A percentile compares a stretch with the other conserved stretches of the same genome.
These are phyloP conservation scores for Ibidorhyncha struthersii DNA, from an alignment of 2,113 vertebrate species.

Conservation along the genomic window DNA sequence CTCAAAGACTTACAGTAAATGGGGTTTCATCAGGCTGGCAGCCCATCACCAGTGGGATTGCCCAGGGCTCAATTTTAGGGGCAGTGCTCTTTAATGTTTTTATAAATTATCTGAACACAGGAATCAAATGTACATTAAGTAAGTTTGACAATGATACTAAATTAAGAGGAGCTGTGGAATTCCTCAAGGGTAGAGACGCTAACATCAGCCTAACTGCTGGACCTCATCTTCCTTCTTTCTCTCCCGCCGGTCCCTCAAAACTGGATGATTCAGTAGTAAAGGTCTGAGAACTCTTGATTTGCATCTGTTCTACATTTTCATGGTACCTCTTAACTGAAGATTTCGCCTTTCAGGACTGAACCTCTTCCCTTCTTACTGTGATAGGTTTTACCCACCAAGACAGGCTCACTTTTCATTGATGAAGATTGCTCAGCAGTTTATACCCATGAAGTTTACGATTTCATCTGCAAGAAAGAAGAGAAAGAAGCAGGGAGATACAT, in stretches of 20 bases:
- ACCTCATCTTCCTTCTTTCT: neutral
- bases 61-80: neutral
- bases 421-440: constrained; percentile 82
- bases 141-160: neutral
- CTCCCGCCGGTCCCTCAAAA: neutral
- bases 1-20: neutral
- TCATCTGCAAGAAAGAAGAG: constrained; percentile 31
- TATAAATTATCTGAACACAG: neutral
- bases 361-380: neutral
- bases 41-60: neutral
- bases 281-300: neutral
- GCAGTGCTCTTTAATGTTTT: neutral
- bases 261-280: neutral
- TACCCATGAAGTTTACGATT: constrained; percentile 63
- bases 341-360: neutral
- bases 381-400: constrained; percentile 77
- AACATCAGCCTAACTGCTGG: neutral
- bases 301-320: neutral
- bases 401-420: constrained; percentile 81
- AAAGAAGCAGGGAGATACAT: constrained; percentile 78
- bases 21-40: neutral
- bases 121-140: neutral
- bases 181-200: neutral
- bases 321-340: neutral
- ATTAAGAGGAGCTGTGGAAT: neutral